Evolutionary conservation across 2,888 invertebrate species (phyloP), one percentile per base, ranked within the genome.

Genomic region (Drosophila suboccidentalis): DNA sequence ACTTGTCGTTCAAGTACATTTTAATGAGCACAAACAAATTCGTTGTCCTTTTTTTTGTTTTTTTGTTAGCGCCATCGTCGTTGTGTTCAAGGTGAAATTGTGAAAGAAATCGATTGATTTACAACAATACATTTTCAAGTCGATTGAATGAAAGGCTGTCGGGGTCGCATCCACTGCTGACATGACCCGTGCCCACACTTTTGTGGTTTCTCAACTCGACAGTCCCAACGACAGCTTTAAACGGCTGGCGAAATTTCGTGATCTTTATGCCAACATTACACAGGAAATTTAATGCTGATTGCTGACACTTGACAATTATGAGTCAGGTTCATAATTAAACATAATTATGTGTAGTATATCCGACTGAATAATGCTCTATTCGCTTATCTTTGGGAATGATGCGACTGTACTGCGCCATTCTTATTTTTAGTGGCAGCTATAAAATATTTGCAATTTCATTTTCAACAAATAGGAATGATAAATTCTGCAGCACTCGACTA

Each of bases 401-500:
- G 26, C 41, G 26, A 50, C 10, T 47, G 70, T 44, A 44, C 54
- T 69, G 71, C 75, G 75, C 72, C 70, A 75, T 78, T 57, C 54
- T 73, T 87, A 82, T 87, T 85, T 82, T 75, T 85, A 73, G 85
- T 65, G 54, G 34, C 75, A 73, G 75, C 71, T 68, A 78, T 73
- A 75, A 75, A 84, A 77, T 68, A 51, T 63, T 53, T 72, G 66
- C 47, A 38, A 49, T 57, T 63, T 66, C n/a, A 58, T 66, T 65
- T 65, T 19, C 19, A 39, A 17, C 39, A 29, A 54, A 54, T 26
- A 19, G 1, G 3, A 50, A 19, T 4, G 13, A 8, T 8, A 2
- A 19, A 19, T 22, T 4, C 0, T n/a, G 19, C 19, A 19, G 36
- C 13, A 17, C 13, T 36, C 34, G 50, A 22, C 19, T 34, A 9